Evolutionary conservation across 2,797 vertebrate species (phyloP).

Genomic region (Urocyon cinereoargenteus): DNA sequence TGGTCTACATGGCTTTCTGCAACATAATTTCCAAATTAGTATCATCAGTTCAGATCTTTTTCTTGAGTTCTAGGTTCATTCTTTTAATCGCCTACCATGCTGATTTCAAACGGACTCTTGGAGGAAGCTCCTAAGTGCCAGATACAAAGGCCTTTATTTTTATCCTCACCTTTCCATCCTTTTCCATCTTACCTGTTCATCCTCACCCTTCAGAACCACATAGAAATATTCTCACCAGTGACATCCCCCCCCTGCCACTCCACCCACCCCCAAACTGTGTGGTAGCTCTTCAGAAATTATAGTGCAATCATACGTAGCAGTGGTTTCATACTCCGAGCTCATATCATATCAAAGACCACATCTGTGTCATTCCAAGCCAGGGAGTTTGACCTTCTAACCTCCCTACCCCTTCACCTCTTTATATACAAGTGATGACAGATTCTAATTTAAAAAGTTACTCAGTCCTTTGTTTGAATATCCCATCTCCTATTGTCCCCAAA

Average conservation of each 20-base stretch:
- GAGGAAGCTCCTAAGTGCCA: neutral
- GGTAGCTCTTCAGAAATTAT: constrained; percentile 3
- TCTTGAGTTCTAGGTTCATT: neutral
- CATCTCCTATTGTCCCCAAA: neutral
- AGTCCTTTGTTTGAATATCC: constrained; percentile 20
- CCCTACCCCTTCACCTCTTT: neutral
- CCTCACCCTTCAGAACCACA: neutral
- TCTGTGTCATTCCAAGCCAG: neutral
- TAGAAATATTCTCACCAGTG: neutral
- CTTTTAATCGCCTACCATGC: neutral
- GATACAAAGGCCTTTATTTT: neutral
- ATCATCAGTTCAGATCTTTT: neutral
- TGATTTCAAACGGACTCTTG: neutral
- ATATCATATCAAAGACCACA: neutral
- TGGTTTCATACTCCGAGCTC: neutral
- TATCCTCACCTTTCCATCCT: neutral
- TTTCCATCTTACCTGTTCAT: neutral
- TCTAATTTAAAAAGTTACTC: neutral
- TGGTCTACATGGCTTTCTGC: neutral
- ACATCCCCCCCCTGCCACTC: neutral
- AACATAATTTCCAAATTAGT: neutral
- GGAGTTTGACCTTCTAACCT: neutral
- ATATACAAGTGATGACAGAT: neutral
- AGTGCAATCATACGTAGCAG: neutral
- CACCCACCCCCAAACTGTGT: neutral